These are phyloP conservation scores for Serilophus lunatus DNA, from an alignment of 2,113 vertebrate species.

Conservation along the genomic window DNA sequence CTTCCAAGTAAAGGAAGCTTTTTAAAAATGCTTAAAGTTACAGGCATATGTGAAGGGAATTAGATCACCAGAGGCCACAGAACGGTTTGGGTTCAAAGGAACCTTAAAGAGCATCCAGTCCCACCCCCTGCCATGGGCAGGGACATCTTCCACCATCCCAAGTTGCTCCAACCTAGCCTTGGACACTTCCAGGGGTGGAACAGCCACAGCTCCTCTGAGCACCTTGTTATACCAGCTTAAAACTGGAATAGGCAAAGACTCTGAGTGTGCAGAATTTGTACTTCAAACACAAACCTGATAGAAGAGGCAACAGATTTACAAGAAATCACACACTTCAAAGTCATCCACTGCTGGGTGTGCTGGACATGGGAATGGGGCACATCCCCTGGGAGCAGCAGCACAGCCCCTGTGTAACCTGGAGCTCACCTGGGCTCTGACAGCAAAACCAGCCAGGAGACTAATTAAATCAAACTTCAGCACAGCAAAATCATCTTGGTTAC, in stretches of 20 bases:
- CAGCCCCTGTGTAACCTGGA: fast-evolving
- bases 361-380: background rate
- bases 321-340: background rate
- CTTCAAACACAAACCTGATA: background rate
- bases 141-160: background rate
- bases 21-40: background rate
- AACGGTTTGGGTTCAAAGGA: background rate
- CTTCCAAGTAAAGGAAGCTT: background rate
- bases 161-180: background rate
- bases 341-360: background rate
- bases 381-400: fast-evolving
- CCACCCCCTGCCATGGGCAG: background rate
- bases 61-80: background rate
- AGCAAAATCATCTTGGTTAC: background rate
- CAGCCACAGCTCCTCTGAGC: background rate
- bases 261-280: background rate
- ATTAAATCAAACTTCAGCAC: background rate
- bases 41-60: background rate
- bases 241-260: background rate
- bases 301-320: background rate
- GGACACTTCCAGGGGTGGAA: background rate
- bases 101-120: background rate
- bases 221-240: background rate
- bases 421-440: background rate
- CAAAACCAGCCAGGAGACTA: background rate